Percentiles rank a stretch among this genome's conserved stretches.
Evolutionary conservation across 2,113 vertebrate genomes (phyloP).

Genomic region (Promerops cafer): DNA sequence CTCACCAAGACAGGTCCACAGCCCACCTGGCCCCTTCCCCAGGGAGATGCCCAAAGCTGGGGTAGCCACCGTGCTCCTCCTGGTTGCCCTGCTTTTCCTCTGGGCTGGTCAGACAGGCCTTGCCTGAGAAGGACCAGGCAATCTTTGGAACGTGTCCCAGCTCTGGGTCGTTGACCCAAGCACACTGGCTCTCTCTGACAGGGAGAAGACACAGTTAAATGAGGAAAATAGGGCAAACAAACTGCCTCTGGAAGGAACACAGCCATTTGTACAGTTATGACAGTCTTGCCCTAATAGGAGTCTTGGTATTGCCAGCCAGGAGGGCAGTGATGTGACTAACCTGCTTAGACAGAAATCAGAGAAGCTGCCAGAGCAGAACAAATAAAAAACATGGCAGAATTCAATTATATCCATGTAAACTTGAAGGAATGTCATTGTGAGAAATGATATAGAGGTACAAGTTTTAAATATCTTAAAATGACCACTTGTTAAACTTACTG

Average conservation of each 20-base stretch:
- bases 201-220: not conserved
- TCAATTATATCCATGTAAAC: not conserved
- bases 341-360: not conserved
- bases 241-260: not conserved
- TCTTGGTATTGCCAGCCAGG: not conserved
- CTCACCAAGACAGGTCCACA: rapidly evolving
- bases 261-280: not conserved
- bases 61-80: not conserved
- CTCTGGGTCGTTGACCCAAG: not conserved
- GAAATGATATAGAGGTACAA: not conserved
- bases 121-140: not conserved
- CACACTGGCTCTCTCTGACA: not conserved
- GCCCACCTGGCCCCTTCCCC: not conserved
- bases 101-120: not conserved
- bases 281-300: not conserved
- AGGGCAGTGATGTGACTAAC: not conserved
- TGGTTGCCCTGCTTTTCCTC: not conserved
- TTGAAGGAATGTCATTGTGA: not conserved
- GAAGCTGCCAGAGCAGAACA: not conserved
- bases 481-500: not conserved
- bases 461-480: slow-evolving; percentile 51
- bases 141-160: not conserved
- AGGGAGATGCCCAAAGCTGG: rapidly evolving
- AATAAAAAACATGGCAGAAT: not conserved
- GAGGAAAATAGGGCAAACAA: not conserved